Conservation (phyloP, 2,888 invertebrate species). For the Didymodactylos carnosus region DNA sequence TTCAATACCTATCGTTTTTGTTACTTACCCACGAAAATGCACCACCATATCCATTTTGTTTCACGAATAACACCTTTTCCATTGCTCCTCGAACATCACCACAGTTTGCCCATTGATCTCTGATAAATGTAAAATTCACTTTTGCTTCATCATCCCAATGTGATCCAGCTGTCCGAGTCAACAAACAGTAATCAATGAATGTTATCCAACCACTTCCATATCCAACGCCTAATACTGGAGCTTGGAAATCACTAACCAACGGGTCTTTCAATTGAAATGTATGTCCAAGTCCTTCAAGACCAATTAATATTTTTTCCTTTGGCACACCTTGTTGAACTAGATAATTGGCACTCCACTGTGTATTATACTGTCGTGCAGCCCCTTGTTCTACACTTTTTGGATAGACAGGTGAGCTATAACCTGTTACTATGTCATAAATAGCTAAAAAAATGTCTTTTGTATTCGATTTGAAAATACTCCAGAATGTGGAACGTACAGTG, state of each 20-base stretch:
- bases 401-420: conserved; percentile 1
- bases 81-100: conserved; percentile 3
- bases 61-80: background rate
- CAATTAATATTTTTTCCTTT: background rate
- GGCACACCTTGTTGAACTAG: conserved; percentile 2
- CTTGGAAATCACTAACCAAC: background rate
- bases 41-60: background rate
- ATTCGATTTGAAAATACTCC: background rate
- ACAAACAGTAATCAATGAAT: background rate
- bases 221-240: background rate
- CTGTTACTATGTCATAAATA: conserved; percentile 7
- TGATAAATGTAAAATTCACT: conserved; percentile 2
- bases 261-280: conserved; percentile 8
- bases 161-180: background rate
- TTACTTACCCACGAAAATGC: conserved; percentile 2
- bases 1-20: too few relatives aligned
- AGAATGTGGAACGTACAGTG: background rate
- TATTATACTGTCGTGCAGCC: background rate
- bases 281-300: conserved; percentile 5
- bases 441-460: background rate
- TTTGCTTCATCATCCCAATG: conserved; percentile 2
- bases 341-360: conserved; percentile 1
- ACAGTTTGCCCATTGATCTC: conserved; percentile 5
- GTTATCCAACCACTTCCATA: conserved; percentile 1
- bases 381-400: background rate